Evolutionary conservation across 2,797 vertebrate genomes (phyloP).

Genomic region (Discoglossus pictus): DNA sequence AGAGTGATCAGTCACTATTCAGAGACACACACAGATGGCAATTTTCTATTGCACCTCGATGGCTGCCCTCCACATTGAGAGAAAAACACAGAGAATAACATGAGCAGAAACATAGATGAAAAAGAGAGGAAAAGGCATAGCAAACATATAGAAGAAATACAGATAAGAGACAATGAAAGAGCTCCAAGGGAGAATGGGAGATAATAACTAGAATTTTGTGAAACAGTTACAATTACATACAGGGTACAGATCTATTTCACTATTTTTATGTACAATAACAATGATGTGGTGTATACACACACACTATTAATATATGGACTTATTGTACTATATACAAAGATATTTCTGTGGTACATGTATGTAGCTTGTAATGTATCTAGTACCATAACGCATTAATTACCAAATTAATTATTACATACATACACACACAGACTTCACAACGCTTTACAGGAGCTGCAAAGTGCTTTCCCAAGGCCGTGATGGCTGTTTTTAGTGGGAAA

Average conservation of each 20-base stretch:
- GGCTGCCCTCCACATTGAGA: slow-evolving; percentile 39
- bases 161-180: slow-evolving; percentile 31
- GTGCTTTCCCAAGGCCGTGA: no score
- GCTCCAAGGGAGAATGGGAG: slow-evolving; percentile 19
- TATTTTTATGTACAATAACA: no score
- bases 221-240: slow-evolving; percentile 25
- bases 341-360: no score
- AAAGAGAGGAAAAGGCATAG: slow-evolving; percentile 44
- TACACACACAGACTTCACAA: no score
- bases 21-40: slow-evolving; percentile 43
- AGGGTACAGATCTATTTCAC: neutral
- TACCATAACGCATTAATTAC: no score
- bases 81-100: slow-evolving; percentile 49
- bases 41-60: slow-evolving; percentile 49
- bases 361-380: no score
- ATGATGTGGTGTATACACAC: no score
- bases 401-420: no score
- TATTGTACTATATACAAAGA: no score
- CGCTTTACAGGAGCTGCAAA: no score
- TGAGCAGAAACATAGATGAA: slow-evolving; percentile 47
- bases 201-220: slow-evolving; percentile 31
- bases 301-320: no score
- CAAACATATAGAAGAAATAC: slow-evolving; percentile 39
- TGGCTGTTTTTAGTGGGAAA: no score
- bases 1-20: slow-evolving; percentile 44